phyloP scores from a whole-genome alignment of 2,113 vertebrate genomes.

The Hassar affinis region DNA sequence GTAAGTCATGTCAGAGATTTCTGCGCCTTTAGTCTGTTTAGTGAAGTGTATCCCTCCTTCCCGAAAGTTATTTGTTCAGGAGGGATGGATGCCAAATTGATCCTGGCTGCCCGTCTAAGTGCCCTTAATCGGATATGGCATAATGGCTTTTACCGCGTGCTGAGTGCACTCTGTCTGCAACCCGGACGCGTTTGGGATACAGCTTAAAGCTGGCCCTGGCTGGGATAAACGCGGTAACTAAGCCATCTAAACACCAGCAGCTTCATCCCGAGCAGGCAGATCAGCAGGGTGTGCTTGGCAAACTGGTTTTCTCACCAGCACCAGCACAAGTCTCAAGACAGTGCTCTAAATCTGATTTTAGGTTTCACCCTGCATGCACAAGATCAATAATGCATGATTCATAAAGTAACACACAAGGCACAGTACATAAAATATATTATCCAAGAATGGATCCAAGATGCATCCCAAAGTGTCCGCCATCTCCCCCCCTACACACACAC shows the following conservation, averaged over 20 bases:
- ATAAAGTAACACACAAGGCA: background rate
- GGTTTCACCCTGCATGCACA: background rate
- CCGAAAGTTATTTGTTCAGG: conserved; percentile 6
- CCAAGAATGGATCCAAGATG: background rate
- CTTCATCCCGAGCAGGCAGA: background rate
- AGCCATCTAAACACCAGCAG: no score
- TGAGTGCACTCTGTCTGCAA: background rate
- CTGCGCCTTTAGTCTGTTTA: background rate
- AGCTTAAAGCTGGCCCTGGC: background rate
- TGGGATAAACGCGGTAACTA: background rate
- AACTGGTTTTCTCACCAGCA: background rate
- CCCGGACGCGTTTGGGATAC: background rate
- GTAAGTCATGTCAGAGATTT: background rate
- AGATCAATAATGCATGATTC: background rate
- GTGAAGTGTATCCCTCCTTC: background rate
- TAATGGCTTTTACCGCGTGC: background rate
- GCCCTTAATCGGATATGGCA: background rate
- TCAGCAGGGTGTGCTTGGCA: background rate
- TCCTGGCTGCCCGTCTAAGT: background rate
- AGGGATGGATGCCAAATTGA: background rate
- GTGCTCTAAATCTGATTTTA: background rate
- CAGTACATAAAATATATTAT: background rate
- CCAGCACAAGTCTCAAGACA: background rate
- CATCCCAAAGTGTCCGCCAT: background rate
- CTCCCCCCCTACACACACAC: no score